Evolutionary conservation across 2,797 vertebrate species (phyloP).

Genomic region (Odontamblyopus rebecca): DNA sequence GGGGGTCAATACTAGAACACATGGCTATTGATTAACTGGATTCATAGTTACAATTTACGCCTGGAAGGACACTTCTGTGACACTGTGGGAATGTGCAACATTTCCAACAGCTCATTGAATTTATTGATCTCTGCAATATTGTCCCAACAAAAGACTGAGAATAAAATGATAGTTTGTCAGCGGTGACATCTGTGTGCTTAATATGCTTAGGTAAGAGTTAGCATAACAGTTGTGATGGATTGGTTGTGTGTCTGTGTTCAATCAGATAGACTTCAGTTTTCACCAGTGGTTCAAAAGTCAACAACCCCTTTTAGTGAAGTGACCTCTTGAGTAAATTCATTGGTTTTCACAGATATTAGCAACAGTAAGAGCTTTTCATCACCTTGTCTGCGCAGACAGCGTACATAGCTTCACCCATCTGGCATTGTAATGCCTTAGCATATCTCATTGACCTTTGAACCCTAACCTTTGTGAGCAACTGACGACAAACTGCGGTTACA

Average conservation of each 20-base stretch:
- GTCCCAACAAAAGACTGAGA: not conserved
- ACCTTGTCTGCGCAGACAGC: not conserved
- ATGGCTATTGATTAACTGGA: not conserved
- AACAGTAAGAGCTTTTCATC: constrained; percentile 2
- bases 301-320: not conserved
- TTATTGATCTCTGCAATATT: not conserved
- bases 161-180: not conserved
- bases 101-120: not conserved
- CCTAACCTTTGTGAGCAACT: constrained; percentile 32
- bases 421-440: constrained; percentile 15
- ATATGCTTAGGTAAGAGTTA: not conserved
- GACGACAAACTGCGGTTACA: not conserved
- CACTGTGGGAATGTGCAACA: not conserved
- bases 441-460: constrained; percentile 39
- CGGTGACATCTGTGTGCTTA: not conserved
- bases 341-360: not conserved
- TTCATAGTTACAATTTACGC: not conserved
- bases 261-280: not conserved
- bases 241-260: not conserved
- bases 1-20: not conserved
- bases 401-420: constrained; percentile 15
- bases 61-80: not conserved
- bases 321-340: not conserved
- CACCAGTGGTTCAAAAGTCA: not conserved
- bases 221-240: not conserved